Percentiles rank a stretch among this genome's conserved stretches.
Conservation (phyloP, 35 echinoderm and acorn worm genomes). For the Lytechinus pictus region DNA sequence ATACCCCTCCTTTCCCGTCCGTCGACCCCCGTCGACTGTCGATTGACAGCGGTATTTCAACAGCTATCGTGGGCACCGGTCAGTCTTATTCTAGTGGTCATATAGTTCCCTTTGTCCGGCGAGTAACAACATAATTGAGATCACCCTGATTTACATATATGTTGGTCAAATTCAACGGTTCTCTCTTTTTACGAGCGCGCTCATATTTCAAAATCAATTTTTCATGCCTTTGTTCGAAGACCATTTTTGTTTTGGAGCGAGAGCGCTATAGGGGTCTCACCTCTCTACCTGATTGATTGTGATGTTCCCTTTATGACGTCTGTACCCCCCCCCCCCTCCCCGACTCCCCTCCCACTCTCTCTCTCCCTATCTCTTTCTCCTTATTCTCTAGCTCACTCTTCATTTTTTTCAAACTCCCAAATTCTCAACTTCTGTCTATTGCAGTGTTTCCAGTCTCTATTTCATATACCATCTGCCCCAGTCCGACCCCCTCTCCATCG, state of each 20-base stretch:
- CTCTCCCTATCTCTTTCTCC: background rate
- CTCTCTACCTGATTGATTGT: background rate
- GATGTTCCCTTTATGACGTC: background rate
- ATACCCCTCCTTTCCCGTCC: no score
- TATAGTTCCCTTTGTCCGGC: background rate
- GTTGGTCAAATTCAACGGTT: background rate
- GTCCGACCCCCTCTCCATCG: background rate
- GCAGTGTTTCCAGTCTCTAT: background rate
- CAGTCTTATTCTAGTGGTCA: background rate
- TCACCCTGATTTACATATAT: conserved; percentile 32
- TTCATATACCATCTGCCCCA: background rate
- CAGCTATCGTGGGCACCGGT: background rate
- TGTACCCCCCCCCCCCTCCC: background rate
- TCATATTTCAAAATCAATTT: background rate
- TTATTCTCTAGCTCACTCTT: background rate
- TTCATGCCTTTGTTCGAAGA: background rate
- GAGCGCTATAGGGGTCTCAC: background rate
- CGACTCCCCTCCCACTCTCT: background rate
- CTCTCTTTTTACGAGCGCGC: background rate
- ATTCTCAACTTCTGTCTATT: background rate
- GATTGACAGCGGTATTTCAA: background rate
- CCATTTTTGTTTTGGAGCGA: background rate
- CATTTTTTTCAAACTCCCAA: background rate
- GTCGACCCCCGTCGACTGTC: background rate
- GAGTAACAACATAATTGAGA: conserved; percentile 40